Conservation (phyloP, 2,888 invertebrate genomes). For the Leistus spinibarbis region DNA sequence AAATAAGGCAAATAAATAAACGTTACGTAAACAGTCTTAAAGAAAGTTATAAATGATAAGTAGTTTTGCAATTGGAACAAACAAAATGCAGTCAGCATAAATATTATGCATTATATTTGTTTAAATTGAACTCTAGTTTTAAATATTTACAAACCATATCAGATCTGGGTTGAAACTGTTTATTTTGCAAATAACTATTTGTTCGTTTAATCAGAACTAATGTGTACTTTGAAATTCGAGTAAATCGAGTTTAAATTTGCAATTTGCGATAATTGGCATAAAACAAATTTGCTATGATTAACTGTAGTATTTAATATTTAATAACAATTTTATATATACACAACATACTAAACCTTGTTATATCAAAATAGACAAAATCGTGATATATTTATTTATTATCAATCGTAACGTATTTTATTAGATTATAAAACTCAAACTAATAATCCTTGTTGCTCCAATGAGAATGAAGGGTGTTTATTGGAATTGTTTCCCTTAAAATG, state of each 20-base stretch:
- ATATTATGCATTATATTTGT: background rate
- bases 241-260: background rate
- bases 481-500: too few species aligned
- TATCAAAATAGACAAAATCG: too few species aligned
- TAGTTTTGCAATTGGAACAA: too few species aligned
- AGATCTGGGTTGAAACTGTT: background rate
- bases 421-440: too few species aligned
- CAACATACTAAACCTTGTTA: too few species aligned
- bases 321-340: background rate
- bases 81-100: background rate
- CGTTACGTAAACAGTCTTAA: too few species aligned
- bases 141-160: background rate
- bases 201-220: background rate
- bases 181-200: background rate
- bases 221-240: background rate
- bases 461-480: too few species aligned
- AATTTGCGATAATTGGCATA: background rate
- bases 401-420: too few species aligned
- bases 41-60: too few species aligned
- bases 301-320: background rate
- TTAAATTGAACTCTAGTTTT: background rate
- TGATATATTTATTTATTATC: too few species aligned
- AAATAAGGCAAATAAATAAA: too few species aligned
- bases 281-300: background rate
- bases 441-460: too few species aligned